Percentiles rank a stretch among this genome's conserved stretches.
Evolutionary conservation across 2,888 invertebrate species (phyloP).

Genomic region (Sesia apiformis): DNA sequence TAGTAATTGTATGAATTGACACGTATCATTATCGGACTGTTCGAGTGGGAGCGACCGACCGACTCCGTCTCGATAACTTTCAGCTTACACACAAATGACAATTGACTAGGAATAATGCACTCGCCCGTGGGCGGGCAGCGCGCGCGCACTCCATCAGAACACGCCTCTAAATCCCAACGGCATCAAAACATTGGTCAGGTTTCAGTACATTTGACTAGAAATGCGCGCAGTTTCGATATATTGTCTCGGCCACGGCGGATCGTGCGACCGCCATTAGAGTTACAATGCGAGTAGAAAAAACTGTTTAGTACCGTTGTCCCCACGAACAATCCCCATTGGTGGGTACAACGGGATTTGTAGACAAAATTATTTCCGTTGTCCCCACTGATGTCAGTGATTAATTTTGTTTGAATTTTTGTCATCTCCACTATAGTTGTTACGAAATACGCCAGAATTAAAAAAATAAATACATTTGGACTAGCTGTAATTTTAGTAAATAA

Average conservation of each 20-base stretch:
- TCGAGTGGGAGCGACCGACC: constrained; percentile 12
- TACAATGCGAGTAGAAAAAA: too few relatives aligned
- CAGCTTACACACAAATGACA: constrained; percentile 64
- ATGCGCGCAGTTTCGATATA: constrained; percentile 35
- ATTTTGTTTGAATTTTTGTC: too few relatives aligned
- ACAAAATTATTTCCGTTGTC: too few relatives aligned
- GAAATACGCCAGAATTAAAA: too few relatives aligned
- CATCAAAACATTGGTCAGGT: constrained; percentile 58
- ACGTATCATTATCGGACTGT: constrained; percentile 45
- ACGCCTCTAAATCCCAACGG: constrained; percentile 42
- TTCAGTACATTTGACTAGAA: constrained; percentile 68
- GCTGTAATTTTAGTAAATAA: too few relatives aligned
- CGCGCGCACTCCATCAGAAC: constrained; percentile 30
- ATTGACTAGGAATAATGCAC: constrained; percentile 70
- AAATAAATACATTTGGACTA: too few relatives aligned
- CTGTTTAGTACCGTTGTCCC: too few relatives aligned
- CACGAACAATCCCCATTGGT: too few relatives aligned
- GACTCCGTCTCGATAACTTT: constrained; percentile 21
- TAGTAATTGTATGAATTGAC: constrained; percentile 71
- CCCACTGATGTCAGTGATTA: too few relatives aligned
- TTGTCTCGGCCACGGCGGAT: constrained; percentile 26
- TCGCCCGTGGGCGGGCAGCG: constrained; percentile 21
- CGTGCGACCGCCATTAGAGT: constrained; percentile 6
- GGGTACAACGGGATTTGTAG: too few relatives aligned
- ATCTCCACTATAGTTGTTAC: too few relatives aligned